Conservation (phyloP, 2,888 invertebrate genomes). For the Platynereis dumerilii region DNA sequence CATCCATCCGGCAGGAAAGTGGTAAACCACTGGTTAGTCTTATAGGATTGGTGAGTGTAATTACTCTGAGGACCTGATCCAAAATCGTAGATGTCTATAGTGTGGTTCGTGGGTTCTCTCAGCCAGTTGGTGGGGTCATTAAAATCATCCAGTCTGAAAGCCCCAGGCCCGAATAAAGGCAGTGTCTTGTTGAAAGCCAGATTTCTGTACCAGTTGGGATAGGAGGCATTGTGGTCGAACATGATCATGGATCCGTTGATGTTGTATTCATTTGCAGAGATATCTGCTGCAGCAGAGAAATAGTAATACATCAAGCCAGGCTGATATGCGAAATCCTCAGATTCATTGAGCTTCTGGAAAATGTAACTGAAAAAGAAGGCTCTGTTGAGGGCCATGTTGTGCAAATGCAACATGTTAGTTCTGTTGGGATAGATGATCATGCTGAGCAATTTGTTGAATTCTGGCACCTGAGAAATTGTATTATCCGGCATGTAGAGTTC, state of each 20-base stretch:
- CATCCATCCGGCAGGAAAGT: slow-evolving; percentile 90
- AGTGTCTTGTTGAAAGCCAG: slow-evolving; percentile 92
- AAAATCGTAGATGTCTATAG: slow-evolving; percentile 70
- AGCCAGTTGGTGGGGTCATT: slow-evolving; percentile 91
- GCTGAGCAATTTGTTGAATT: slow-evolving; percentile 68
- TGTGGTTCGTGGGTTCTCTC: slow-evolving; percentile 92
- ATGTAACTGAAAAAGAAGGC: slow-evolving; percentile 83
- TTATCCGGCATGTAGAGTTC: slow-evolving; percentile 85
- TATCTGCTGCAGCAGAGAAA: slow-evolving; percentile 91
- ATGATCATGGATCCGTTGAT: slow-evolving; percentile 84
- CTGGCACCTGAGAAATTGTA: slow-evolving; percentile 77
- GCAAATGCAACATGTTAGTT: slow-evolving; percentile 88
- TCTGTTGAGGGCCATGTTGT: slow-evolving; percentile 94
- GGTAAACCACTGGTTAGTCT: slow-evolving; percentile 93
- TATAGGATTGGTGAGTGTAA: slow-evolving; percentile 88
- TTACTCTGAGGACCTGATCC: slow-evolving; percentile 81
- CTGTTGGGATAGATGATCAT: slow-evolving; percentile 82
- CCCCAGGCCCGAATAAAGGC: slow-evolving; percentile 91
- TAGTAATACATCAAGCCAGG: slow-evolving; percentile 99
- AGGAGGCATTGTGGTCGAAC: slow-evolving; percentile 92
- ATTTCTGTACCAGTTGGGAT: slow-evolving; percentile 90
- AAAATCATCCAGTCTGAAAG: slow-evolving; percentile 69
- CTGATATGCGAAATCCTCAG: slow-evolving; percentile 70
- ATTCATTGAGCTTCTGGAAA: slow-evolving; percentile 43
- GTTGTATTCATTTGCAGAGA: slow-evolving; percentile 88